Base-by-base conservation (phyloP, 92 coral and sea anemone species). In the Zoanthus sociatus region DNA sequence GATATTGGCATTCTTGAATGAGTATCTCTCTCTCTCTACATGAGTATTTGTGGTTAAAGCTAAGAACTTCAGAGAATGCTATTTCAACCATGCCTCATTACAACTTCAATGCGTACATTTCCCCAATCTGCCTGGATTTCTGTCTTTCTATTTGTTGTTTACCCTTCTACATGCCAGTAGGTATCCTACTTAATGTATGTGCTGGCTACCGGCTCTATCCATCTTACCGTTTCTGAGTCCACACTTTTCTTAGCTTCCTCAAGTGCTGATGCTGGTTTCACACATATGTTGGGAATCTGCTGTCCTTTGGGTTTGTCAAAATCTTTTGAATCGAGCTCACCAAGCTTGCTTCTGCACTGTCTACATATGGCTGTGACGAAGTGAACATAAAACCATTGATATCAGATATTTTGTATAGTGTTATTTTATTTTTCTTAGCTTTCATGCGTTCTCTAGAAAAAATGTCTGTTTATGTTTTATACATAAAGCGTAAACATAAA, bases 281-380 rank as follows among this genome's bases (percentile, higher is more conserved):
- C 44, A 68, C 44, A 68, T 18, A 68, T 68, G 26, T 26, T 26
- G 26, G 26, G 26, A 26, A 26, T 26, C 26, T 26, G 26, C 26
- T 26, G 26, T 26, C 0, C 26, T 26, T 26, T 26, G 26, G 26
- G 26, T 26, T 26, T 26, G 26, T 26, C 26, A 26, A 26, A 26
- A 26, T 26, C 26, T 26, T 26, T 26, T 26, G 26, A 26, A 26
- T 26, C 26, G 0, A 26, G 26, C 26, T 26, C 26, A 26, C 0
- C 26, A 26, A 26, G 26, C 73, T 68, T 68, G 42, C 73, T 30
- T 68, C 73, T 68, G 73, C 44, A 68, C 44, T 68, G 73, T 68
- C 73, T 68, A 68, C 73, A 68, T 68, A 68, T 68, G 31, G 73
- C 73, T 68, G 73, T 68, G 73, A 68, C 44, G 73, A 68, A 30